phyloP scores from a whole-genome alignment of 2,888 invertebrate genomes.

The Trissoscelio sp. region DNA sequence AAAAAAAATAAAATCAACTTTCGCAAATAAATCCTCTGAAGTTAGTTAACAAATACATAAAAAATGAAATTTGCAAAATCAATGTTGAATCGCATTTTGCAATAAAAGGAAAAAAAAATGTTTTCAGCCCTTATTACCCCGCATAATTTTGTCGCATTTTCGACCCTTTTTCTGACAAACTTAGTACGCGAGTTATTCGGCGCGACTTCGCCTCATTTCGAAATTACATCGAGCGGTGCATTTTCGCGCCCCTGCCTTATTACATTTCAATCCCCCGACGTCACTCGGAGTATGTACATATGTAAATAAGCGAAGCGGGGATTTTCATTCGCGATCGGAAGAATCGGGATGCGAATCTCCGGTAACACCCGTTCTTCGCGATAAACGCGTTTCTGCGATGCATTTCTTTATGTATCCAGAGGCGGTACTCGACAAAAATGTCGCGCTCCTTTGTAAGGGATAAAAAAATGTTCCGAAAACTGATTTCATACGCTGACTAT shows the following conservation, averaged over 20 bases:
- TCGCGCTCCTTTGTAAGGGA: slow-evolving; percentile 20
- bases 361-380: slow-evolving; percentile 33
- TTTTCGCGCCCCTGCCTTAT: slow-evolving; percentile 27
- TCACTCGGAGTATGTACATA: slow-evolving; percentile 5
- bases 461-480: slow-evolving; percentile 23
- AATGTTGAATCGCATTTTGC: too few species aligned
- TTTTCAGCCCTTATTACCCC: too few species aligned
- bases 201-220: slow-evolving; percentile 15
- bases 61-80: not conserved
- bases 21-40: too few species aligned
- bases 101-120: too few species aligned
- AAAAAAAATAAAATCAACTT: too few species aligned
- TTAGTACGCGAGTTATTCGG: not conserved
- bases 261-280: slow-evolving; percentile 33
- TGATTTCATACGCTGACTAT: slow-evolving; percentile 13
- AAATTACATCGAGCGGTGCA: slow-evolving; percentile 19
- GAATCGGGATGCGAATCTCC: slow-evolving; percentile 37
- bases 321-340: slow-evolving; percentile 43
- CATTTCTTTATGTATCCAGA: slow-evolving; percentile 38
- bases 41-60: too few species aligned
- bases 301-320: slow-evolving; percentile 34
- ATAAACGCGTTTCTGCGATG: slow-evolving; percentile 44
- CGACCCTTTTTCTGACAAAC: not conserved
- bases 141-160: not conserved
- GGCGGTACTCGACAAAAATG: slow-evolving; percentile 23